These are phyloP conservation scores for Ladona fulva DNA, from an alignment of 1,140 invertebrate genomes.

Conservation along the genomic window DNA sequence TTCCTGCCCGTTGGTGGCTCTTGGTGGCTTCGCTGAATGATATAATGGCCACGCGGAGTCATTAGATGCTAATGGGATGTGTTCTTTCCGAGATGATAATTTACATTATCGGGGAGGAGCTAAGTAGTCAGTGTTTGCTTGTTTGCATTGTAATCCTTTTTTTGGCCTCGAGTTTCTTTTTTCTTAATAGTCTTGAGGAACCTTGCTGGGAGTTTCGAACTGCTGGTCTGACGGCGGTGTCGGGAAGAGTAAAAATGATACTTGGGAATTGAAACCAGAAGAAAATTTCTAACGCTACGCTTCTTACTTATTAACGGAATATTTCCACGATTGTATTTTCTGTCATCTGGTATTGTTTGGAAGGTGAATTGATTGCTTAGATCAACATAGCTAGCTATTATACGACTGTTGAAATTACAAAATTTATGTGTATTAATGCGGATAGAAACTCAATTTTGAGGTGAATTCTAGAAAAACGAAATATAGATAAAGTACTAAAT, in stretches of 20 bases:
- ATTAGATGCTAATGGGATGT: neutral
- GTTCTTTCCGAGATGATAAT: conserved; percentile 6
- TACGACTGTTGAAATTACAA: no score
- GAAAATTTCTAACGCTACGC: no score
- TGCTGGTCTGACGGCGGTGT: neutral
- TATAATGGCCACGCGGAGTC: neutral
- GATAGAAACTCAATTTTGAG: no score
- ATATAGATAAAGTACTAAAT: no score
- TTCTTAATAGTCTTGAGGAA: neutral
- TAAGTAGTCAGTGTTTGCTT: neutral
- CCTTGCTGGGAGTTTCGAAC: neutral
- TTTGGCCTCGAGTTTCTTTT: neutral
- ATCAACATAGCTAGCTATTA: no score
- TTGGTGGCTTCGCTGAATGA: neutral
- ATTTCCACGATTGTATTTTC: no score
- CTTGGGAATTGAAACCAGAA: no score
- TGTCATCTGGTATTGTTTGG: no score
- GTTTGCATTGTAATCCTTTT: neutral
- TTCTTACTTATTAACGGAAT: no score
- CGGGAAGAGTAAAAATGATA: neutral
- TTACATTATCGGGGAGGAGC: neutral
- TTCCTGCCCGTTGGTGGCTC: neutral
- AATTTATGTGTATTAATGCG: no score
- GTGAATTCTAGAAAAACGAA: no score
- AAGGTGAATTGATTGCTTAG: no score